Percentiles rank a stretch among this genome's conserved stretches.
Evolutionary conservation across 2,888 invertebrate genomes (phyloP).

Genomic region (Phrixothrix hirtus): DNA sequence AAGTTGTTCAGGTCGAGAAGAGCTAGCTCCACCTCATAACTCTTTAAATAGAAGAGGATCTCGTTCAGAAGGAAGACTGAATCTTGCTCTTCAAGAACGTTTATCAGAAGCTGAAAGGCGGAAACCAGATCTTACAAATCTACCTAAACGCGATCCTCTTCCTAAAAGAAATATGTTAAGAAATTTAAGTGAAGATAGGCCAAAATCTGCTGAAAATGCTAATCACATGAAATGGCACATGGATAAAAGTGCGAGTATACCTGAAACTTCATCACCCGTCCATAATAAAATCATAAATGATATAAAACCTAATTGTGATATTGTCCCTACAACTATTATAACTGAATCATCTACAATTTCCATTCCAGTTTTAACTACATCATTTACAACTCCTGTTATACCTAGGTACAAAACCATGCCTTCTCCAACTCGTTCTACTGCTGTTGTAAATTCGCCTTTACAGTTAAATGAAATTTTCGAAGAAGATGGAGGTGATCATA

Average conservation of each 20-base stretch:
- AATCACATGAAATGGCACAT: conserved; percentile 51
- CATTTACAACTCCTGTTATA: conserved; percentile 45
- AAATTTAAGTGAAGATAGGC: conserved; percentile 22
- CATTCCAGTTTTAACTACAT: conserved; percentile 57
- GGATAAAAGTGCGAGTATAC: conserved; percentile 45
- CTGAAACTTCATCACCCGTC: conserved; percentile 38
- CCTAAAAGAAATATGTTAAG: conserved; percentile 19
- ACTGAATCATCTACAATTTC: conserved; percentile 62
- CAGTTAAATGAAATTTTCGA: conserved; percentile 72
- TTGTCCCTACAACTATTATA: conserved; percentile 54
- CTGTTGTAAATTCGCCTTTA: conserved; percentile 48
- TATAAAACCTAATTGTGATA: conserved; percentile 31
- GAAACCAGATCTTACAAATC: conserved; percentile 52
- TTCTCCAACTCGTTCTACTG: conserved; percentile 58
- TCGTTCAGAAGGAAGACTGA: conserved; percentile 78
- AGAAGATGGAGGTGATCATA: conserved; percentile 57
- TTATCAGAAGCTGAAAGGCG: conserved; percentile 60
- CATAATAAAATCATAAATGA: conserved; percentile 40
- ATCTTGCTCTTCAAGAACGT: conserved; percentile 68
- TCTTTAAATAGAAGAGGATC: conserved; percentile 71
- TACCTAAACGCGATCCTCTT: conserved; percentile 44
- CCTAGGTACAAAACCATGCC: conserved; percentile 65
- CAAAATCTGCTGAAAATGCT: conserved; percentile 26
- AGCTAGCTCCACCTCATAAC: conserved; percentile 56
- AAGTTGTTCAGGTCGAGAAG: conserved; percentile 63